A percentile compares a stretch with the other conserved stretches of the same genome.
Conservation (phyloP, 64 coral and sea anemone species). For the Pachyseris speciosa region DNA sequence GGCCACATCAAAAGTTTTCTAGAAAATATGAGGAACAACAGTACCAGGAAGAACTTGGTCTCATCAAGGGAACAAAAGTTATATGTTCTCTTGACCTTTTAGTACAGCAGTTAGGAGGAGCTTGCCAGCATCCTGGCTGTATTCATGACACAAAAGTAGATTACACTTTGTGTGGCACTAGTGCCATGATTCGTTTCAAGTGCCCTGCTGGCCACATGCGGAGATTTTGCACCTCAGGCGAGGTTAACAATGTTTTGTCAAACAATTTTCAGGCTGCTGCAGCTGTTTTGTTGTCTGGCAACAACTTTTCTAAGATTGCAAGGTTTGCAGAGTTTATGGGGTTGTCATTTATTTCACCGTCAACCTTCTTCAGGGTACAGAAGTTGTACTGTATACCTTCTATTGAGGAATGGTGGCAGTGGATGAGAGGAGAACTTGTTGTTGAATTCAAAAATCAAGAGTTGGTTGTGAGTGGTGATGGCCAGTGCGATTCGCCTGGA, state of each 20-base stretch:
- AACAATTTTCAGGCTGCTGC: slow-evolving; percentile 34
- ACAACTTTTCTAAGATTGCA: slow-evolving; percentile 55
- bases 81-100: slow-evolving; percentile 39
- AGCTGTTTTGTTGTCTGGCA: slow-evolving; percentile 56
- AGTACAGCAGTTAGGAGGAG: not conserved
- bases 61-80: slow-evolving; percentile 36
- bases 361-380: slow-evolving; percentile 59
- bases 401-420: slow-evolving; percentile 61
- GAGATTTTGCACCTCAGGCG: slow-evolving; percentile 1
- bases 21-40: not conserved
- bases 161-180: not conserved
- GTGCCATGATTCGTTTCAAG: not conserved
- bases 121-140: slow-evolving; percentile 35
- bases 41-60: slow-evolving; percentile 12
- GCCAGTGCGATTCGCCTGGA: slow-evolving; percentile 60
- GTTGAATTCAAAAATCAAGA: slow-evolving; percentile 24
- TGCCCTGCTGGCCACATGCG: slow-evolving; percentile 25
- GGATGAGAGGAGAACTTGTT: slow-evolving; percentile 33
- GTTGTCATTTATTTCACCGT: slow-evolving; percentile 12
- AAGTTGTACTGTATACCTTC: slow-evolving; percentile 10
- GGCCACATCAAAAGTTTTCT: slow-evolving; percentile 19
- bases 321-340: slow-evolving; percentile 19
- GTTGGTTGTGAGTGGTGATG: slow-evolving; percentile 46
- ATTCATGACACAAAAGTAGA: not conserved
- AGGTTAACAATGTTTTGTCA: not conserved